phyloP scores from a whole-genome alignment of 1,140 invertebrate species.

The Drosophila repleta region DNA sequence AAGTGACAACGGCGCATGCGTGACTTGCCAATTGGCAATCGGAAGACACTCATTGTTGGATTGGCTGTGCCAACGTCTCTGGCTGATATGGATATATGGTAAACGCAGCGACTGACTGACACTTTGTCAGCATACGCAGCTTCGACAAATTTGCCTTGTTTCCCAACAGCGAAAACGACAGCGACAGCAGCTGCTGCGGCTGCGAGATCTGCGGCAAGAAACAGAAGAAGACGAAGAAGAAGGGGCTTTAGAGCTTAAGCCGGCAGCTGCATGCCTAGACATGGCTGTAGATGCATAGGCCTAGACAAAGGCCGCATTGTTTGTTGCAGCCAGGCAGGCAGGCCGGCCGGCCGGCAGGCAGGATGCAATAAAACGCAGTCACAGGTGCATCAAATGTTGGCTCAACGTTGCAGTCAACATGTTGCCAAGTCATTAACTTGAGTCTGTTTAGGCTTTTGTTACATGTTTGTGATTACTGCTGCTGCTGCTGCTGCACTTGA shows the following conservation, averaged over 20 bases:
- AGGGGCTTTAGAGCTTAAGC: slow-evolving; percentile 22
- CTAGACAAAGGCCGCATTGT: slow-evolving; percentile 74
- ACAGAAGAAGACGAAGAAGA: background rate
- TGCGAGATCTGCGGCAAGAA: slow-evolving; percentile 36
- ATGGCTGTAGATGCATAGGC: slow-evolving; percentile 15
- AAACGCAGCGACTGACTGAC: slow-evolving; percentile 54
- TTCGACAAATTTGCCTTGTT: slow-evolving; percentile 65
- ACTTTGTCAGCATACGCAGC: slow-evolving; percentile 40
- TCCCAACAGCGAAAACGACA: slow-evolving; percentile 2
- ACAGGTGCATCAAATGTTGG: slow-evolving; percentile 66
- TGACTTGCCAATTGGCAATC: slow-evolving; percentile 50
- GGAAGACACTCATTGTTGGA: slow-evolving; percentile 27
- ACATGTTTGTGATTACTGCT: slow-evolving; percentile 75
- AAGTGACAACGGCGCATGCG: slow-evolving; percentile 77
- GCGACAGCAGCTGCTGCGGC: slow-evolving; percentile 44
- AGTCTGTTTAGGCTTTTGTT: slow-evolving; percentile 79
- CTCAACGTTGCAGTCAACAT: slow-evolving; percentile 62
- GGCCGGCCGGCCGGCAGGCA: slow-evolving; percentile 29
- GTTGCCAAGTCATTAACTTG: slow-evolving; percentile 81
- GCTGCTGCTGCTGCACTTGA: background rate
- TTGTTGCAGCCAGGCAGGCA: slow-evolving; percentile 39
- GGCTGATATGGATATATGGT: slow-evolving; percentile 57
- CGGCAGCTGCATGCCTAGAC: slow-evolving; percentile 51
- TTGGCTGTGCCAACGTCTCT: background rate
- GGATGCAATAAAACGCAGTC: slow-evolving; percentile 77